Percentiles rank a stretch among this genome's conserved stretches.
phyloP scores from a whole-genome alignment of 2,113 vertebrate genomes.

The Circaetus cinerascens region DNA sequence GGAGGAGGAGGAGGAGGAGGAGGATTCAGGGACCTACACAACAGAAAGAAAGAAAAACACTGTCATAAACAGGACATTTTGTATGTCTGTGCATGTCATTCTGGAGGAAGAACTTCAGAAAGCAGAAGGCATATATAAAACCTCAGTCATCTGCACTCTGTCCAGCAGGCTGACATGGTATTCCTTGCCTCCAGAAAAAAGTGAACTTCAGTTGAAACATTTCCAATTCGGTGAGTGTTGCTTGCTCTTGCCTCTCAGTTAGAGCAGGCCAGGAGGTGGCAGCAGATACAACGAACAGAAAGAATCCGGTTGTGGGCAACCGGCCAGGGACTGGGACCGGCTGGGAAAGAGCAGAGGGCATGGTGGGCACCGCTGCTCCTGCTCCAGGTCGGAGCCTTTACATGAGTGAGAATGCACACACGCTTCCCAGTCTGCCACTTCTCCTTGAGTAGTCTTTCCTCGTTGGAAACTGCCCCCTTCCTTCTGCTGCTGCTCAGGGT shows the following conservation, averaged over 20 bases:
- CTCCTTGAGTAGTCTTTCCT: neutral
- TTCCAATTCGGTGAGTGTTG: rapidly evolving
- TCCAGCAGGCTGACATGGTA: neutral
- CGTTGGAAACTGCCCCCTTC: neutral
- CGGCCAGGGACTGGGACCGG: rapidly evolving
- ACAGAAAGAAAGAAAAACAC: neutral
- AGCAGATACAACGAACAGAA: slow-evolving; percentile 38
- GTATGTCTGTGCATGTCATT: neutral
- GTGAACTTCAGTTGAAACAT: neutral
- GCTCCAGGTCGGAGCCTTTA: neutral
- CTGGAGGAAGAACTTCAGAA: neutral
- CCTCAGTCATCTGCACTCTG: neutral
- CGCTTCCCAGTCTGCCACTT: neutral
- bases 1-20: neutral
- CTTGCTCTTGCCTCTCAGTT: neutral
- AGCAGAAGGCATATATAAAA: neutral
- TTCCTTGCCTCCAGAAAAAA: neutral
- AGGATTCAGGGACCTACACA: slow-evolving; percentile 78
- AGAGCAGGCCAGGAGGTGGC: slow-evolving; percentile 61
- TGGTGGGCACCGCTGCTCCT: rapidly evolving
- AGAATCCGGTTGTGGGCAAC: rapidly evolving
- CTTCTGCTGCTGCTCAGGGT: neutral
- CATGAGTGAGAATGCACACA: neutral
- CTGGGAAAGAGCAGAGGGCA: neutral
- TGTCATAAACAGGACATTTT: neutral